Evolutionary conservation across 1,140 invertebrate species (phyloP), one percentile per base, ranked within the genome.

Genomic region (Drosophila arawakana): DNA sequence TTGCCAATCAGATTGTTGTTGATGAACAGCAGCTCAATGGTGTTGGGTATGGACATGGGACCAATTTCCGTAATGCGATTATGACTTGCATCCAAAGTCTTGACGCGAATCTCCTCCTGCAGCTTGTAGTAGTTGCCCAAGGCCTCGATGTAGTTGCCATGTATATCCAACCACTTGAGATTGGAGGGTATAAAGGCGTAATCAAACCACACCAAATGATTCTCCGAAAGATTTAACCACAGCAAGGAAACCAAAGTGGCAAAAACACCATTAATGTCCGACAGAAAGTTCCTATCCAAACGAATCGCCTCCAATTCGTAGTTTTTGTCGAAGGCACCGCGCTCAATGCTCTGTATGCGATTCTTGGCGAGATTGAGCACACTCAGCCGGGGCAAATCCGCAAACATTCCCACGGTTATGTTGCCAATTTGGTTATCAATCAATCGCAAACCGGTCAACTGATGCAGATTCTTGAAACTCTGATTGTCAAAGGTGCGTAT

Each of bases 191-290:
- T 95, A 91, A 97, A 97, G 11, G 96, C 96, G 91, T 97, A 98
- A 91, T 98, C 97, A 90, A 98, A 98, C 96, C 96, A 97, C 49
- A 97, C 95, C 84, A 98, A 93, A 93, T 97, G 96, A 94, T 98
- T 98, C 93, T 97, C 96, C 1, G 97, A 97, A n/a, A 98, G 93
- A 92, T 98, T 98, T 41, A 98, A 93, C 95, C 97, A 96, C 78
- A 97, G 92, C 34, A 98, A 93, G 71, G 95, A 96, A 0, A 96
- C 94, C 7, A 98, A 93, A 10, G 96, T 96, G 25, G 96, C 95
- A 89, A 98, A 97, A 3, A 97, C 95, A 1, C 96, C 97, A 92
- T 97, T 97, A 43, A 98, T 96, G 78, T 97, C 96, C 7, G 96
- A 95, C 21, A 98, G 93, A 81, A 96, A 96, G 91, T 98, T 98